phyloP scores from a whole-genome alignment of 92 coral and sea anemone species.

The Siderastrea siderea region DNA sequence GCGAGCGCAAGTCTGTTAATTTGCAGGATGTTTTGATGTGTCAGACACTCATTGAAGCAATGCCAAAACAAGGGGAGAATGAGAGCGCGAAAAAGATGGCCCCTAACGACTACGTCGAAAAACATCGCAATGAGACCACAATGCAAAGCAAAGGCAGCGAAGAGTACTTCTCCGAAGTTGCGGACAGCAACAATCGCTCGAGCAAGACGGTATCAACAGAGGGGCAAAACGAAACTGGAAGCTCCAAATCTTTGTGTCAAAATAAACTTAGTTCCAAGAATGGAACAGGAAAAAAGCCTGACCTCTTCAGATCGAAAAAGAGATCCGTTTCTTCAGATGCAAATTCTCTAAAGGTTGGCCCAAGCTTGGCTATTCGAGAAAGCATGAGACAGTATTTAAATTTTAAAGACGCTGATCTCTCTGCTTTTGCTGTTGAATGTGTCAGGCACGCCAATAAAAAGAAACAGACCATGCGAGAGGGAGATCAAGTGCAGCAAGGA shows the following conservation, averaged over 20 bases:
- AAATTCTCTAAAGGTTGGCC: neutral
- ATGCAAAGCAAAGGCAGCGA: neutral
- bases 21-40: conserved; percentile 51
- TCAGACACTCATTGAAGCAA: conserved; percentile 38
- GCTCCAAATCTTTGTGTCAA: neutral
- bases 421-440: conserved; percentile 81
- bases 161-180: neutral
- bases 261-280: neutral
- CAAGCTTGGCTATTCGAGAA: conserved; percentile 49
- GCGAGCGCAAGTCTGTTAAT: neutral
- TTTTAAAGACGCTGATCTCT: conserved; percentile 74
- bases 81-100: neutral
- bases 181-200: neutral
- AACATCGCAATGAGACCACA: neutral
- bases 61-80: neutral
- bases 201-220: neutral
- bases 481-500: conserved; percentile 2
- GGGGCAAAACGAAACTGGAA: conserved; percentile 15
- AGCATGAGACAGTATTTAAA: conserved; percentile 69
- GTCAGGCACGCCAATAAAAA: conserved; percentile 80
- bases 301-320: neutral
- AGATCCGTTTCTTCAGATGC: conserved; percentile 18
- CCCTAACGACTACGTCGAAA: neutral
- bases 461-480: conserved; percentile 25
- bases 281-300: conserved; percentile 1